Conservation (phyloP, 1,140 invertebrate species). For the Nixonia krombeini region DNA sequence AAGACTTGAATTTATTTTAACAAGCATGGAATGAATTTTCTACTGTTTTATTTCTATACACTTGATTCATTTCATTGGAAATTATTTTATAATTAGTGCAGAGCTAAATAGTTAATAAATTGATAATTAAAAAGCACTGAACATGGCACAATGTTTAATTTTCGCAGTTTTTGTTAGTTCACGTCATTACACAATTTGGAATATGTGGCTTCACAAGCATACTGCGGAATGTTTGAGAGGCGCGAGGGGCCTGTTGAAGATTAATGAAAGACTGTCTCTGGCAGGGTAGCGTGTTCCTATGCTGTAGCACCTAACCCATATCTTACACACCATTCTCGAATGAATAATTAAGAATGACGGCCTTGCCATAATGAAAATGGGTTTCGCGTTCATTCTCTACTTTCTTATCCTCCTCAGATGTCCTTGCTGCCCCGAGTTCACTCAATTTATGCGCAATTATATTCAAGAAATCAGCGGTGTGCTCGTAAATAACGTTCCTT, state of each 20-base stretch:
- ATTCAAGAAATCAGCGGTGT: neutral
- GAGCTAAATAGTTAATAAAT: too few species aligned
- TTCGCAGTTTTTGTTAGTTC: neutral
- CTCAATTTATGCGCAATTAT: slow-evolving; percentile 2
- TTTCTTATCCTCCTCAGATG: slow-evolving; percentile 18
- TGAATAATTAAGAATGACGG: slow-evolving; percentile 59
- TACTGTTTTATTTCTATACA: too few species aligned
- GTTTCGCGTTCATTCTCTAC: slow-evolving; percentile 20
- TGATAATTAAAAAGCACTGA: too few species aligned
- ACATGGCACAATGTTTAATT: too few species aligned
- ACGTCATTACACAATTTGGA: neutral
- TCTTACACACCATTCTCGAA: slow-evolving; percentile 52
- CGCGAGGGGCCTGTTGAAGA: slow-evolving; percentile 54
- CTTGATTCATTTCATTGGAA: too few species aligned
- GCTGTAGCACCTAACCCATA: slow-evolving; percentile 53
- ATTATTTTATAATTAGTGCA: too few species aligned
- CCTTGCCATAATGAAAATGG: slow-evolving; percentile 47
- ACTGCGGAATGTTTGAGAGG: slow-evolving; percentile 23
- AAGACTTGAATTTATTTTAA: too few species aligned
- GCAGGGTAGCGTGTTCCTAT: slow-evolving; percentile 48
- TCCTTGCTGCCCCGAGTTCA: neutral
- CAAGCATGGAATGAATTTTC: too few species aligned
- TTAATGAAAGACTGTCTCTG: slow-evolving; percentile 58
- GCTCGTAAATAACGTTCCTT: too few species aligned
- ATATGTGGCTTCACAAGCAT: slow-evolving; percentile 30